phyloP scores from a whole-genome alignment of 1,140 invertebrate genomes.

The Diorhabda elongata region DNA sequence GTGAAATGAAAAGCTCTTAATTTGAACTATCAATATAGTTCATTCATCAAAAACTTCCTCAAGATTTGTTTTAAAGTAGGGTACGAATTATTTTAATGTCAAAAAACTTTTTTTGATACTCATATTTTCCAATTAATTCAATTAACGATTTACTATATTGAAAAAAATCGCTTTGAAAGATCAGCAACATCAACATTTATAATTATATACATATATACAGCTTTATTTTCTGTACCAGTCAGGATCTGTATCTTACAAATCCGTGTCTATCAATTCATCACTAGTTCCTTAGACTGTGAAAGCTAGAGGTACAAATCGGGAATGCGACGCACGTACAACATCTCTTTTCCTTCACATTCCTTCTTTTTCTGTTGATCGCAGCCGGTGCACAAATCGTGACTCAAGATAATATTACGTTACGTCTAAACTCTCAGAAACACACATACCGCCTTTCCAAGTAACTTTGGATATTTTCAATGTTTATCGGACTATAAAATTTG shows the following conservation, averaged over 20 bases:
- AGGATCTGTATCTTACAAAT: neutral
- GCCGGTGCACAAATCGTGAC: slow-evolving; percentile 1
- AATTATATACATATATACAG: no score
- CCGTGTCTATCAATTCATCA: neutral
- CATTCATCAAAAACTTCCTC: no score
- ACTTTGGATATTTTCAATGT: neutral
- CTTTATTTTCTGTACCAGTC: neutral
- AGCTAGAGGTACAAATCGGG: neutral
- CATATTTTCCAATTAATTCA: no score
- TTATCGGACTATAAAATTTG: slow-evolving; percentile 1
- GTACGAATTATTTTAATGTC: no score
- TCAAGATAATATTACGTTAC: neutral
- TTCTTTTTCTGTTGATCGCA: neutral
- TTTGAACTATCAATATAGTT: no score
- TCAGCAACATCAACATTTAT: no score
- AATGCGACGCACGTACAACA: neutral
- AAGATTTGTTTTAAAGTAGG: no score
- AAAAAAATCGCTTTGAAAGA: no score
- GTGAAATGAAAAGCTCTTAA: no score
- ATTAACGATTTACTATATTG: no score
- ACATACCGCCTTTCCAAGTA: neutral
- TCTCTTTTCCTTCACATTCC: neutral
- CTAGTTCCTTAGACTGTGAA: neutral
- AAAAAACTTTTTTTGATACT: no score
- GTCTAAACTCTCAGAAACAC: neutral